These are phyloP conservation scores for Epinephelus coioides DNA, from an alignment of 2,797 vertebrate species.

Conservation along the genomic window DNA sequence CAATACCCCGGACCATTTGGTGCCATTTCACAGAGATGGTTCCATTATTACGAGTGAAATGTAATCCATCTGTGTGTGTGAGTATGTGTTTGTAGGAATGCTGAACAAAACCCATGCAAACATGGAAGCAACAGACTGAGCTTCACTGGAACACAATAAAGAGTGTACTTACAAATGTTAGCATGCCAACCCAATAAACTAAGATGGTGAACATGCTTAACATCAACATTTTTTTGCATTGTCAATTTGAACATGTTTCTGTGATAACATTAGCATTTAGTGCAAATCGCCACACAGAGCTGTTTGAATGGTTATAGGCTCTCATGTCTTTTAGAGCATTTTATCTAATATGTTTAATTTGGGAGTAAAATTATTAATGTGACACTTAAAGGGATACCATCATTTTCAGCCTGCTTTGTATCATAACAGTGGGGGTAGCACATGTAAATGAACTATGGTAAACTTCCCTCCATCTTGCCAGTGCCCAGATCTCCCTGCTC, in stretches of 20 bases:
- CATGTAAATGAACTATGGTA: no score
- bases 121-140: slow-evolving; percentile 37
- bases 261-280: background rate
- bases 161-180: slow-evolving; percentile 9
- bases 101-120: slow-evolving; percentile 22
- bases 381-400: no score
- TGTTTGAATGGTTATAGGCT: background rate
- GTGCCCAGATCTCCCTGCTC: no score
- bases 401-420: no score
- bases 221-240: background rate
- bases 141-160: slow-evolving; percentile 37
- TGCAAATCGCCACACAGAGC: background rate
- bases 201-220: background rate
- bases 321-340: background rate
- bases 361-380: background rate
- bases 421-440: no score
- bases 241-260: background rate
- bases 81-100: slow-evolving; percentile 17
- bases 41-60: slow-evolving; percentile 69
- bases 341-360: background rate
- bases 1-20: slow-evolving; percentile 65
- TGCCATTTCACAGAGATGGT: slow-evolving; percentile 71
- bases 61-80: slow-evolving; percentile 54
- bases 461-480: no score
- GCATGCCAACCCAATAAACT: background rate